Base-by-base conservation (phyloP, 2,797 vertebrate species). In the Ammospiza maritima region DNA sequence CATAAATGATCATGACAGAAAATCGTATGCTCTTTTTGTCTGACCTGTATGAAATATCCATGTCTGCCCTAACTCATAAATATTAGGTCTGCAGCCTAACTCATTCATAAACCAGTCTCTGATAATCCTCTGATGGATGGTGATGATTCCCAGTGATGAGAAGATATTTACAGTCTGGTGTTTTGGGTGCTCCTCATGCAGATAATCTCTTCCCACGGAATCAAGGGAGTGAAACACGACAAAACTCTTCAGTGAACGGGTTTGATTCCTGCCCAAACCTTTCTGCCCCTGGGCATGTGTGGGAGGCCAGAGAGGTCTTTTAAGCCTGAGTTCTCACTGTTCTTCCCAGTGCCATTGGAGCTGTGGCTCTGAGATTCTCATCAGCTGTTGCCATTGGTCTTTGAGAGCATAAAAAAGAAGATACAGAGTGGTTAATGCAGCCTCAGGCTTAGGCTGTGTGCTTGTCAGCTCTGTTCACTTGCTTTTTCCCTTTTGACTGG, bases 1-100 rank as follows among this genome's bases (percentile, higher is more conserved):
- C 92, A 92, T 95, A 96, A 97, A 96, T 86, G 92, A 94, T 96
- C 45, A 25, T 94, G 96, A 91, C 94, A 96, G 91, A 94, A 96
- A 96, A 96, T 94, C 73, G 48, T 96, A 86, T 71, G 82, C 89
- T 92, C 79, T 77, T 91, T 95, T 66, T 93, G 50, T 91, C 89
- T 93, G 85, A 92, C 92, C 88, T 90, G 83, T 65, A 32, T 90
- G 91, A 97, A 95, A 95, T 79, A 95, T 47, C 91, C 51, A 13
- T 84, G 76, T 94, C 79, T 94, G 69, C 88, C n/a, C 36, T 78
- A 76, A 67, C 82, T 96, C 82, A 60, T 78, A 94, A 91, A 85
- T 78, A 90, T 38, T 79, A 67, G 70, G 34, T 84, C 74, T 93
- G 67, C 16, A 92, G 79, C 27, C 56, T 72, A 82, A 67, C 83